Evolutionary conservation across 2,888 invertebrate genomes (phyloP), one percentile per base, ranked within the genome.

Genomic region (Catotricha subobsoleta): DNA sequence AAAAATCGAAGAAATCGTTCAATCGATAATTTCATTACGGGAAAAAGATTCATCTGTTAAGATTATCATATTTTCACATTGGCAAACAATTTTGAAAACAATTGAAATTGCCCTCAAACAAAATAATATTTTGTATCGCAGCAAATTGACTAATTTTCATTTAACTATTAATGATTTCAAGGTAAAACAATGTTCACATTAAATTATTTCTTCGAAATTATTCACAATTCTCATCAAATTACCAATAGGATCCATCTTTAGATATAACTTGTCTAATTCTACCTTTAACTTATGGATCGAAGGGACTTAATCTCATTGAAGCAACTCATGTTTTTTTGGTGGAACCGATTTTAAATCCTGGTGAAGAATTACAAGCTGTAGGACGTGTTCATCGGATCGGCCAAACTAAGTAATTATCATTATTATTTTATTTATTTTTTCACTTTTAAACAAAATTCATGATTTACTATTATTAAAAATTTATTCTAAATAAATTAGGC

Each of bases 321-420:
- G 83, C 84, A 1, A 78, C 76, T 1, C 80, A 83, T 57, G 75
- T 83, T 0, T 65, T 84, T 37, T 62, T 84, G 18, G 70, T 78
- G 1, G 83, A 84, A 51, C 83, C 82, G 0, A 66, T 79, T 30
- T 60, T 82, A 15, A 79, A 81, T 58, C 71, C 73, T 2, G 75
- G 74, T 1, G 75, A 77, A 51, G 80, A 82, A 52, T 58, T 73
- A 12, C 83, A 84, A 61, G 83, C 83, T 2, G 71, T 84, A 43
- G 81, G 82, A 1, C 62, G 84, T 44, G 69, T 84, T 12, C 79
- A 82, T 62, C 68, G 84, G 29, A 80, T 84, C 48, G 84, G 84
- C 0, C 84, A 84, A 61, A 76, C 69, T 1, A 75, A 67, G 75
- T 76, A 49, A 52, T 50, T 47, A 50, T 44, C 29, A 29, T 29